Evolutionary conservation across 2,113 vertebrate genomes (phyloP).

Genomic region (Galemys pyrenaicus): DNA sequence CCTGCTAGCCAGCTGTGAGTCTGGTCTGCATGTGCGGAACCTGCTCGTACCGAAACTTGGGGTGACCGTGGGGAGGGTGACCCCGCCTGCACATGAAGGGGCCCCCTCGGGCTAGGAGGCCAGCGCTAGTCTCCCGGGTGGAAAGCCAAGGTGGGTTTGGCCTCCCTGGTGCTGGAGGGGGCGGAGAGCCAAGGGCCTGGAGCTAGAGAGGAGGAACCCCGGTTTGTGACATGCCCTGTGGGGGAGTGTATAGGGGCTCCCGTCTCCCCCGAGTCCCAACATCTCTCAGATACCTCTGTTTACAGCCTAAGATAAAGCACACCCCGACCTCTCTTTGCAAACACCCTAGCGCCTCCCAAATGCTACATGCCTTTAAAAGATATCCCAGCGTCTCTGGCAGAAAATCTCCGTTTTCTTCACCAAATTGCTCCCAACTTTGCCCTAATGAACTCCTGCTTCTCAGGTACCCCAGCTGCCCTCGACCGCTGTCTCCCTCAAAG

Average conservation of each 20-base stretch:
- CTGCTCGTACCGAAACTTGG: conserved; percentile 78
- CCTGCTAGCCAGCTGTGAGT: not conserved
- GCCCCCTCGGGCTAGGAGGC: not conserved
- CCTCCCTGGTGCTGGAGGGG: not conserved
- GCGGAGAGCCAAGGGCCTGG: no score
- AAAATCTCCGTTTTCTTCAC: not conserved
- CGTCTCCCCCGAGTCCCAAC: not conserved
- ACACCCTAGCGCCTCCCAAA: not conserved
- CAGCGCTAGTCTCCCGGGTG: not conserved
- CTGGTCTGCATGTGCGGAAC: conserved; percentile 37
- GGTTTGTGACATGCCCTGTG: not conserved
- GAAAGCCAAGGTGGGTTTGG: not conserved
- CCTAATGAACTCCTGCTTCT: not conserved
- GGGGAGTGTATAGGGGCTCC: no score
- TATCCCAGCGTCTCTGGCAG: accelerated
- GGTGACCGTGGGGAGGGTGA: not conserved
- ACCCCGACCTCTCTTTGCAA: no score
- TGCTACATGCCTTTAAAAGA: not conserved
- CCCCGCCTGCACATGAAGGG: not conserved
- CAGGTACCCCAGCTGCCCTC: not conserved
- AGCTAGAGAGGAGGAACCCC: not conserved
- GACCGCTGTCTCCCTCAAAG: accelerated
- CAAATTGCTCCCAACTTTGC: no score
- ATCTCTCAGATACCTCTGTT: accelerated
- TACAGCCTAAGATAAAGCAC: not conserved